A percentile compares a stretch with the other conserved stretches of the same genome.
These are phyloP conservation scores for Mycalesis mineus DNA, from an alignment of 2,888 invertebrate species.

Conservation along the genomic window DNA sequence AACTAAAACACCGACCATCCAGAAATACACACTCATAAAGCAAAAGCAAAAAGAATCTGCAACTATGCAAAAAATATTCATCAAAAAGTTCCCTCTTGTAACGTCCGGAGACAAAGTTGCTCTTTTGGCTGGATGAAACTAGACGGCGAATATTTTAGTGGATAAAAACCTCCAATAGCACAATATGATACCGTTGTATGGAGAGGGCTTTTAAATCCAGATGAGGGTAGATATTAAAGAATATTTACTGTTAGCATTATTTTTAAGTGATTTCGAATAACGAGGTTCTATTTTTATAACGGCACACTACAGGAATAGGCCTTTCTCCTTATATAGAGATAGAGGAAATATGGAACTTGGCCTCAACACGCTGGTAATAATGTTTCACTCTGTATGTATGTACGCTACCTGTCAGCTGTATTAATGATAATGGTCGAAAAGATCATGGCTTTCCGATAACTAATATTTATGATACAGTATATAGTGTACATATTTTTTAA, in stretches of 20 bases:
- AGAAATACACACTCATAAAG: not conserved
- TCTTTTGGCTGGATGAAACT: not conserved
- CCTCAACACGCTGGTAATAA: too few species aligned
- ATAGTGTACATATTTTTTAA: too few species aligned
- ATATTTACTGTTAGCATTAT: not conserved
- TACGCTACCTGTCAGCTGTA: too few species aligned
- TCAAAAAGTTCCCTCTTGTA: constrained; percentile 2
- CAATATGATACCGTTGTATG: not conserved
- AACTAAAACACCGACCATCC: not conserved
- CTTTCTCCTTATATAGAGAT: too few species aligned
- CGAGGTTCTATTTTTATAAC: too few species aligned
- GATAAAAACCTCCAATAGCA: not conserved
- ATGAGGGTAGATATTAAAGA: not conserved
- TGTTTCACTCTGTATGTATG: too few species aligned
- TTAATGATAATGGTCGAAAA: too few species aligned
- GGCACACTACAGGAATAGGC: too few species aligned
- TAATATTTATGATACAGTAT: too few species aligned
- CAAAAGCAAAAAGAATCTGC: not conserved
- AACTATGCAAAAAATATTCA: constrained; percentile 5
- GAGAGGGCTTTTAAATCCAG: not conserved
- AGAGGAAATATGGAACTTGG: too few species aligned
- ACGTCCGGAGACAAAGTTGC: not conserved
- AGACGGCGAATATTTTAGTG: not conserved
- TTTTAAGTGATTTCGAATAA: too few species aligned
- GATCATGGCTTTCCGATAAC: too few species aligned